Evolutionary conservation across 2,888 invertebrate species (phyloP).

Genomic region (Papilio demoleus): DNA sequence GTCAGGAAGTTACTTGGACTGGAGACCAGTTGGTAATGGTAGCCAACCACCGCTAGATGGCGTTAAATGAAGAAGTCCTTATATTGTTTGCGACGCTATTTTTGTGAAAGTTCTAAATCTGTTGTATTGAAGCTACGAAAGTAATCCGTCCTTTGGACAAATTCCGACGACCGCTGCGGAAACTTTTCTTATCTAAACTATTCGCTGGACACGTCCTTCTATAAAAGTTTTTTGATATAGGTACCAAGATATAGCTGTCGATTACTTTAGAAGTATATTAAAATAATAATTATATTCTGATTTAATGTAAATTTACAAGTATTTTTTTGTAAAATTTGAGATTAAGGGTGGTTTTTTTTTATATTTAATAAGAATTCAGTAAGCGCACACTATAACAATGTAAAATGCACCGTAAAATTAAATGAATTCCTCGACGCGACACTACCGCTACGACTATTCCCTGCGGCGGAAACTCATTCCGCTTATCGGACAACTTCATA

Average conservation of each 20-base stretch:
- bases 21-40: background rate
- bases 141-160: constrained; percentile 70
- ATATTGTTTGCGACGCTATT: constrained; percentile 10
- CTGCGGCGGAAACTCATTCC: constrained; percentile 65
- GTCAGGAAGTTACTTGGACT: background rate
- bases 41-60: background rate
- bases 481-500: constrained; percentile 57
- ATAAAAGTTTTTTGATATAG: constrained; percentile 56
- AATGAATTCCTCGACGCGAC: constrained; percentile 63
- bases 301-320: too few relatives aligned
- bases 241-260: constrained; percentile 32
- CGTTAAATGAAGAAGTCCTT: background rate
- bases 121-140: constrained; percentile 79
- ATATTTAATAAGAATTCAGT: constrained; percentile 2
- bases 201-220: constrained; percentile 65
- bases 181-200: constrained; percentile 82
- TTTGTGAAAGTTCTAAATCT: constrained; percentile 56
- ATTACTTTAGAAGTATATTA: background rate
- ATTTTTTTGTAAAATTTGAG: background rate
- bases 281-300: too few relatives aligned
- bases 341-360: too few relatives aligned
- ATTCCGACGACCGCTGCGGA: constrained; percentile 54
- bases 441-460: constrained; percentile 56
- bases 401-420: constrained; percentile 56
- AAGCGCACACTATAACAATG: constrained; percentile 27